Evolutionary conservation across 2,888 invertebrate species (phyloP).

Genomic region (Nomada ruficornis): DNA sequence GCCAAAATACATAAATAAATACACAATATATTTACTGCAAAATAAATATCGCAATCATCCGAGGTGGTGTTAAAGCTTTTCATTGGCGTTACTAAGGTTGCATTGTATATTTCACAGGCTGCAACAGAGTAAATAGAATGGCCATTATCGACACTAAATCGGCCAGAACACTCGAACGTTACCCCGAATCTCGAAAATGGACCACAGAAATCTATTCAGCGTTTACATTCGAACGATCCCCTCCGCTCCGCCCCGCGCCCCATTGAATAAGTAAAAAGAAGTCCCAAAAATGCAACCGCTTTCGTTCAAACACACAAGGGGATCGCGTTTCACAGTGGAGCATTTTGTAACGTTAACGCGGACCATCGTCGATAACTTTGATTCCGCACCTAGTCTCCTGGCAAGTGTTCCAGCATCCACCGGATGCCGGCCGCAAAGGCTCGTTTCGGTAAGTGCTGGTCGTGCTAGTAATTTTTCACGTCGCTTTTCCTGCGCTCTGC

Average conservation of each 20-base stretch:
- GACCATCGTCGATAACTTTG: slow-evolving; percentile 54
- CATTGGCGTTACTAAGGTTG: not conserved
- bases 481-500: slow-evolving; percentile 57
- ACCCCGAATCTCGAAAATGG: not conserved
- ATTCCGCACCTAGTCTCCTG: slow-evolving; percentile 55
- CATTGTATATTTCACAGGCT: not conserved
- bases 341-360: slow-evolving; percentile 16
- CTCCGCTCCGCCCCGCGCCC: not conserved
- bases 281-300: not conserved
- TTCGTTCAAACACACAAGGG: not conserved
- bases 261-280: slow-evolving; percentile 24
- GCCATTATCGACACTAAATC: not conserved
- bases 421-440: slow-evolving; percentile 58
- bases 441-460: slow-evolving; percentile 68
- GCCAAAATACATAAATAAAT: no score
- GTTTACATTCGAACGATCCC: slow-evolving; percentile 5
- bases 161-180: no score
- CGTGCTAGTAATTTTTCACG: slow-evolving; percentile 70
- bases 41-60: no score
- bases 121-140: not conserved
- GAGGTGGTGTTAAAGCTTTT: not conserved
- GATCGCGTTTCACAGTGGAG: slow-evolving; percentile 23
- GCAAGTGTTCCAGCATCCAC: slow-evolving; percentile 50
- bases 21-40: no score
- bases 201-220: not conserved